Base-by-base conservation (phyloP, 1,140 invertebrate genomes). In the Wiebesia pumilae region DNA sequence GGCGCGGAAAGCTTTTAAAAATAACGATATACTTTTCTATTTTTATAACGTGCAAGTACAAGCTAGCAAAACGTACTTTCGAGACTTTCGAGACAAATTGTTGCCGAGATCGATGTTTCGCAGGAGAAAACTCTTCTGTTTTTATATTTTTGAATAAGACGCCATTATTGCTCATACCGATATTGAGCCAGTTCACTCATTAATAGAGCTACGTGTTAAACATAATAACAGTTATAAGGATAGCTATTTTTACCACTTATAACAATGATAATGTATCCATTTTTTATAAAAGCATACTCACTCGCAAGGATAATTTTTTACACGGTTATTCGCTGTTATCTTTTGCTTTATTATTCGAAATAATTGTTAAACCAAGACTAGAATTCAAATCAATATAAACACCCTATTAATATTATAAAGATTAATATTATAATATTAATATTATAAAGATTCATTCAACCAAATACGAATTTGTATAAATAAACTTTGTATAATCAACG, bases 1-100 rank as follows among this genome's bases (percentile, higher is more conserved):
- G 69, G 67, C 43, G 78, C 43, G 33, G 47, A 21, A n/a, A 77
- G 38, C 62, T 81, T 43, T 71, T 85, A 27, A 78, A 84, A 65
- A 47, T 78, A 78, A 78, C 77, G 30, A 78, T 16, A 58, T 65
- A 67, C 77, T 43, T 67, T 19, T 12, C 19, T 38, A 4, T 47
- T 82, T 65, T 81, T 81, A 40, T 71, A 27, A 33, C 43, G 67
- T 24, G 43, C 51, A 1, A 82, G n/a, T 33, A 67, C 35, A 38
- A 21, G 14, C 30, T 0, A n/a, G 54, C n/a, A 65, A 33, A 54
- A 30, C n/a, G 14, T 47, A 38, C 73, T 65, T 65, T 40, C 83
- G 33, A 65, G 73, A n/a, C 24, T 47, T 77, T 78, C 78, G 58
- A n/a, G n/a, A 84, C 71, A 78, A 84, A 84, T 67, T 78, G 58